Evolutionary conservation across 2,113 vertebrate species (phyloP).

Genomic region (Glaucidium brasilianum): DNA sequence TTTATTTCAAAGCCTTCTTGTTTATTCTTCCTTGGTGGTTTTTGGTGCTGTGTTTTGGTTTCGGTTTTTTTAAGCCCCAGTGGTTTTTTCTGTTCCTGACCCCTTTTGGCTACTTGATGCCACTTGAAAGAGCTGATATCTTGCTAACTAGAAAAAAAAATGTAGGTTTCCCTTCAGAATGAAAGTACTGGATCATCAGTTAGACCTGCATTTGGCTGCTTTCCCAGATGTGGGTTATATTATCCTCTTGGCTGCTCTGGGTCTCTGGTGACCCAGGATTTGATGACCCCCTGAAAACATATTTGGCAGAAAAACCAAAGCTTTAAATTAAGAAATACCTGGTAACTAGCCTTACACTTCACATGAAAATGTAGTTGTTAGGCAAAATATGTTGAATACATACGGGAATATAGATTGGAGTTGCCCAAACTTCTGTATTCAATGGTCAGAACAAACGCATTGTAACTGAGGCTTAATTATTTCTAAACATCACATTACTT

Average conservation of each 20-base stretch:
- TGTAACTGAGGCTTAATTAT: background rate
- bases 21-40: background rate
- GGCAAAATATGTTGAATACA: background rate
- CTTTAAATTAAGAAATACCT: background rate
- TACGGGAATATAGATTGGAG: background rate
- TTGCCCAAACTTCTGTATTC: background rate
- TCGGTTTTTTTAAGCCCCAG: background rate
- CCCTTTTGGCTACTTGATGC: background rate
- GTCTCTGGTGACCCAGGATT: background rate
- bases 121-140: background rate
- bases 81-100: background rate
- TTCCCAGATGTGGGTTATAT: background rate
- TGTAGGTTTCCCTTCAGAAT: background rate
- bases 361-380: background rate
- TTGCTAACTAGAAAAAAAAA: background rate
- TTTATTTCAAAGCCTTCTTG: background rate
- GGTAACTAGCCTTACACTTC: background rate
- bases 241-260: background rate
- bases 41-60: background rate
- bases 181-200: background rate
- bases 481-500: background rate
- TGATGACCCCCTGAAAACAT: fast-evolving
- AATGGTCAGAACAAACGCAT: background rate
- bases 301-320: background rate
- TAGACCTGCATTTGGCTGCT: background rate